phyloP scores from a whole-genome alignment of 1,140 invertebrate species.

The Odontomachus brunneus region DNA sequence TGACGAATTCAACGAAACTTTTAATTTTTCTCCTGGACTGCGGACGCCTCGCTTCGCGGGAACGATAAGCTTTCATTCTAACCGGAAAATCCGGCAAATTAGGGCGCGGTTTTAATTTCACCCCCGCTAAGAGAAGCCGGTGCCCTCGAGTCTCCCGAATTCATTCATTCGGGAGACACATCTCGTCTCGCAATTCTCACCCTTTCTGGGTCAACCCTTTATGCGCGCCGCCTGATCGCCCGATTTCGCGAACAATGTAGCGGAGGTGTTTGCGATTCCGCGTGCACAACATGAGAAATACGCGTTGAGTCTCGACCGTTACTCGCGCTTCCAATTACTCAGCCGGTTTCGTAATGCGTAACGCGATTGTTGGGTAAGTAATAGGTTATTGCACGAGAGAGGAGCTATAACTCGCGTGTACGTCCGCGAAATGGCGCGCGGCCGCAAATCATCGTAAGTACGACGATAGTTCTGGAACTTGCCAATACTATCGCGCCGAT shows the following conservation, averaged over 20 bases:
- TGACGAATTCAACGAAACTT: no score
- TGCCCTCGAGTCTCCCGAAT: background rate
- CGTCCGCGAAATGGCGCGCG: slow-evolving; percentile 40
- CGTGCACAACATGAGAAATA: slow-evolving; percentile 51
- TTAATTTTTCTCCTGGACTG: no score
- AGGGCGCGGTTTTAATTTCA: background rate
- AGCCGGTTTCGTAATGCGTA: slow-evolving; percentile 59
- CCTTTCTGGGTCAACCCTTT: slow-evolving; percentile 42
- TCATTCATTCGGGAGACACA: slow-evolving; percentile 5
- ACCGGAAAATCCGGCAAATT: background rate
- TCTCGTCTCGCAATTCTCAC: background rate
- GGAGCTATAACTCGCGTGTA: slow-evolving; percentile 44
- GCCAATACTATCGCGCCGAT: no score
- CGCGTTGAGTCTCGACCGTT: slow-evolving; percentile 23
- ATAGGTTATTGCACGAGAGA: slow-evolving; percentile 54
- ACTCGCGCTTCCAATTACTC: slow-evolving; percentile 61
- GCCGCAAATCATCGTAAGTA: slow-evolving; percentile 61
- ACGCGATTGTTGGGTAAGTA: slow-evolving; percentile 63
- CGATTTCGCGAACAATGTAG: slow-evolving; percentile 46
- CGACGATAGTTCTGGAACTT: slow-evolving; percentile 27
- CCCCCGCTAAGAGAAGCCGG: background rate
- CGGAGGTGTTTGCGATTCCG: slow-evolving; percentile 58
- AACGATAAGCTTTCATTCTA: background rate
- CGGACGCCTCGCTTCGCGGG: no score
- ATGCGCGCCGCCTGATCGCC: slow-evolving; percentile 26